These are phyloP conservation scores for Arvicanthis niloticus DNA, from an alignment of 2,113 vertebrate species.

Conservation along the genomic window DNA sequence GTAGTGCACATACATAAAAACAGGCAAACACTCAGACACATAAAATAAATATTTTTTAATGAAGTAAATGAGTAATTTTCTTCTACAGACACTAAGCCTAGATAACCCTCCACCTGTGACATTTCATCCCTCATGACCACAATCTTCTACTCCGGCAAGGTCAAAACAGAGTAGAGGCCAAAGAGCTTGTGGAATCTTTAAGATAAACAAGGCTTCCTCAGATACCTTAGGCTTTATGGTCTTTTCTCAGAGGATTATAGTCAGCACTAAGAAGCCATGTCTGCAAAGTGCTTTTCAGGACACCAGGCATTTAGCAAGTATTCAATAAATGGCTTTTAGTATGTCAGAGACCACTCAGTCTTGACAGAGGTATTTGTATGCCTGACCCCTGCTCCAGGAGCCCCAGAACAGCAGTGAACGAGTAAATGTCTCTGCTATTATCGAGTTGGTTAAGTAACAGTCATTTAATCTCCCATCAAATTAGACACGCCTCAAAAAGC, in stretches of 20 bases:
- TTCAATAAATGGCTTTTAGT: neutral
- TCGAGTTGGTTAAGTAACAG: neutral
- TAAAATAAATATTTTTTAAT: neutral
- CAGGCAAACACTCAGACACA: neutral
- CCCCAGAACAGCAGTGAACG: neutral
- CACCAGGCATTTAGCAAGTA: neutral
- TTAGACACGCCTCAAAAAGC: neutral
- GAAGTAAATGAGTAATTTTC: neutral
- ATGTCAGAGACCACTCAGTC: conserved; percentile 22
- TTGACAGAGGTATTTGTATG: neutral
- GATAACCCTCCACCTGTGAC: neutral
- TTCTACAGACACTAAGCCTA: neutral
- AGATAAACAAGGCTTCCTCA: neutral
- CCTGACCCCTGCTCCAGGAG: neutral
- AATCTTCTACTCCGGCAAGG: neutral
- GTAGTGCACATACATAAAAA: neutral
- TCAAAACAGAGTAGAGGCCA: neutral
- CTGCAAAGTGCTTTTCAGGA: conserved; percentile 31
- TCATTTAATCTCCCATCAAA: conserved; percentile 37
- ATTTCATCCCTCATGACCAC: neutral
- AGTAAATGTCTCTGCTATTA: conserved; percentile 1
- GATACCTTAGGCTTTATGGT: neutral
- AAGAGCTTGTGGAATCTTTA: neutral
- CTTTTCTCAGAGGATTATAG: neutral
- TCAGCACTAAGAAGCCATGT: neutral